Evolutionary conservation across 1,140 invertebrate genomes (phyloP).

Genomic region (Cherax destructor): DNA sequence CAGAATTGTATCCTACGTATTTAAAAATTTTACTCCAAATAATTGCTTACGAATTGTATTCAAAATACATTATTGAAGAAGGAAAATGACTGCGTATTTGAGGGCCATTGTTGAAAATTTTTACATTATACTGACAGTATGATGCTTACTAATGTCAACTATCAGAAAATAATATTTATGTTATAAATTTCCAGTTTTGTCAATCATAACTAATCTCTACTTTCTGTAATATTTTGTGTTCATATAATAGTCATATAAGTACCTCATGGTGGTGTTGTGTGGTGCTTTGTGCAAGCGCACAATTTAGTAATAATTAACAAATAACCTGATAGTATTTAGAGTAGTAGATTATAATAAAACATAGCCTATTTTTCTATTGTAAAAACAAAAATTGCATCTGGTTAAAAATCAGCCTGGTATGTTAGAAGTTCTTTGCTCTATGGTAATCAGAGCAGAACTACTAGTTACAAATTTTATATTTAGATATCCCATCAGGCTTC

Average conservation of each 20-base stretch:
- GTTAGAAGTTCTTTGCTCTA: not conserved
- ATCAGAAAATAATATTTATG: not conserved
- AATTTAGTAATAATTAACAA: slow-evolving; percentile 34
- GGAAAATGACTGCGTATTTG: not conserved
- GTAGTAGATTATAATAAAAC: slow-evolving; percentile 31
- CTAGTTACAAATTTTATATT: not conserved
- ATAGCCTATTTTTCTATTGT: slow-evolving; percentile 62
- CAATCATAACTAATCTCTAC: not conserved
- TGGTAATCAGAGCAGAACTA: not conserved
- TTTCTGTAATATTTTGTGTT: slow-evolving; percentile 24
- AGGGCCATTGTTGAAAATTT: not conserved
- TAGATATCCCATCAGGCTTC: not conserved
- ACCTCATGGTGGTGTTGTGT: slow-evolving; percentile 61
- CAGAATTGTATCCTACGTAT: not conserved
- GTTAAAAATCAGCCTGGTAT: slow-evolving; percentile 7
- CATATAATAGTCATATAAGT: slow-evolving; percentile 52
- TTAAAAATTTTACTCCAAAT: not conserved
- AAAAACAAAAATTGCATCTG: slow-evolving; percentile 14
- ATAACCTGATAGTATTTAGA: slow-evolving; percentile 14
- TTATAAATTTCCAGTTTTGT: not conserved
- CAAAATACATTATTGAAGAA: not conserved
- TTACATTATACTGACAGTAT: not conserved
- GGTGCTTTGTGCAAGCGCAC: slow-evolving; percentile 54
- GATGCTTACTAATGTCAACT: not conserved
- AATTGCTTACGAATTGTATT: not conserved